Evolutionary conservation across 2,113 vertebrate genomes (phyloP).

Genomic region (Eudorcas thomsonii): DNA sequence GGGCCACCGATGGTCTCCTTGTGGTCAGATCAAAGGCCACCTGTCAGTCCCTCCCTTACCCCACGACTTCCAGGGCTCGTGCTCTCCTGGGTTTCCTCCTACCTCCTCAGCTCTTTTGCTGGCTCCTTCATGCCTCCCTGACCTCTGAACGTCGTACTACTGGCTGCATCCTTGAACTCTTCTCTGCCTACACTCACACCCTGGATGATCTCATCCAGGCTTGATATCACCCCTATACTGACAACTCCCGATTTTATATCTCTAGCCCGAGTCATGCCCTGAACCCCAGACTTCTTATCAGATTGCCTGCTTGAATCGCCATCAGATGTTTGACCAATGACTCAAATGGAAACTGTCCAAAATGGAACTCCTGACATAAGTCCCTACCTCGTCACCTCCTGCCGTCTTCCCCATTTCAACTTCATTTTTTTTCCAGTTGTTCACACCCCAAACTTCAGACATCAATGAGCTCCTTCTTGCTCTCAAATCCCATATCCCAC

Average conservation of each 20-base stretch:
- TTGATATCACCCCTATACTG: not conserved
- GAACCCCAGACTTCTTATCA: not conserved
- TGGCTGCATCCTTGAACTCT: not conserved
- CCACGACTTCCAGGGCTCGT: not conserved
- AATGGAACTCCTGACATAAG: not conserved
- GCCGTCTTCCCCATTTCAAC: not conserved
- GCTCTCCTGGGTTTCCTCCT: not conserved
- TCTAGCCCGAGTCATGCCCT: not conserved
- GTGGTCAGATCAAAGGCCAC: not conserved
- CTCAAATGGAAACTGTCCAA: not conserved
- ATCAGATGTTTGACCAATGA: not conserved
- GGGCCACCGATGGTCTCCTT: not conserved
- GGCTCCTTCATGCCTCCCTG: not conserved
- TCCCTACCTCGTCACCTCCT: not conserved
- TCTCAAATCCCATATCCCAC: not conserved
- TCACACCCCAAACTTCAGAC: not conserved
- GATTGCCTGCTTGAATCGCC: not conserved
- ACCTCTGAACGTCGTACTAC: not conserved
- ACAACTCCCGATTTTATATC: not conserved
- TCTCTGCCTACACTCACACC: not conserved
- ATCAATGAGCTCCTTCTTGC: accelerated
- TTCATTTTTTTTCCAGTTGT: not conserved
- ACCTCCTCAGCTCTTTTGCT: not conserved
- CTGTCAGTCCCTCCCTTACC: not conserved
- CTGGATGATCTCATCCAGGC: slow-evolving; percentile 4